Conservation (phyloP, 2,797 vertebrate genomes). For the Etheostoma perlongum region DNA sequence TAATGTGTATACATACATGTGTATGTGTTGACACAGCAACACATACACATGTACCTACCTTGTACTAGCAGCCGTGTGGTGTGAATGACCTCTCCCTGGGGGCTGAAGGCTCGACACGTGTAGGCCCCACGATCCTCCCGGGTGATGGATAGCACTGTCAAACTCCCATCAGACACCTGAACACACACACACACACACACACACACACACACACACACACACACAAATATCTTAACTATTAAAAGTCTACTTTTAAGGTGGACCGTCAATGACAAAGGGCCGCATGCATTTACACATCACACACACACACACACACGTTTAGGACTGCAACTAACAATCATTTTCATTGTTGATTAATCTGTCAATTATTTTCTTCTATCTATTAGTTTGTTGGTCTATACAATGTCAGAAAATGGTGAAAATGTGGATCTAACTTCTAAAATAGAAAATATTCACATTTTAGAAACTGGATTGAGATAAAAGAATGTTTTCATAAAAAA, state of each 20-base stretch:
- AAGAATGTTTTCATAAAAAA: too few species aligned
- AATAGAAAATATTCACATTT: too few species aligned
- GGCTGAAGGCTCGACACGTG: constrained; percentile 95
- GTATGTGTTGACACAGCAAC: neutral
- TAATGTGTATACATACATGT: too few species aligned
- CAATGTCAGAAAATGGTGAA: too few species aligned
- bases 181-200: neutral
- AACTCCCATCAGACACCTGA: constrained; percentile 95
- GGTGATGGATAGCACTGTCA: constrained; percentile 92
- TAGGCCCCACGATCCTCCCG: constrained; percentile 96
- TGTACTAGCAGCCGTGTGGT: constrained; percentile 97
- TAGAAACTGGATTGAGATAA: too few species aligned
- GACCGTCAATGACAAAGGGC: neutral
- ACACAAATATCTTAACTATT: neutral
- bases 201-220: neutral
- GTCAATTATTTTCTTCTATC: too few species aligned
- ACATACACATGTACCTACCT: constrained; percentile 78
- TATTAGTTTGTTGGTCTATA: too few species aligned
- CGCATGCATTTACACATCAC: neutral
- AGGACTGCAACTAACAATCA: too few species aligned
- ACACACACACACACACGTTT: too few species aligned
- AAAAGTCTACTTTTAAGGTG: neutral
- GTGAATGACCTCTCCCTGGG: constrained; percentile 97
- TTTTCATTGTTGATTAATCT: too few species aligned
- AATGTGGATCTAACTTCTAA: too few species aligned